These are phyloP conservation scores for Florisuga fusca DNA, from an alignment of 2,797 vertebrate species.

Conservation along the genomic window DNA sequence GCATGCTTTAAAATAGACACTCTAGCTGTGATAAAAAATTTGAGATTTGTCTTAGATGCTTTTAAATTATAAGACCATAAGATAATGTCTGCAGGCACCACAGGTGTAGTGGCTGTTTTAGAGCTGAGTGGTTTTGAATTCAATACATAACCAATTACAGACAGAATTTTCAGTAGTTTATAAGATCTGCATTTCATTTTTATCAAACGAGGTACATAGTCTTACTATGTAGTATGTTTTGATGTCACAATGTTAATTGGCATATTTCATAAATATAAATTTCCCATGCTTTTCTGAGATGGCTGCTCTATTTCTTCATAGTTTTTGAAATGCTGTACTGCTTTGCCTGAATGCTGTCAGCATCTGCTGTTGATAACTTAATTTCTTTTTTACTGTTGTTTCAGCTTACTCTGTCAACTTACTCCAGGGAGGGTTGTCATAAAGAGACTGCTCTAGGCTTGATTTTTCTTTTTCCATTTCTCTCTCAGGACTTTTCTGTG, in stretches of 20 bases:
- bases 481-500: constrained; percentile 44
- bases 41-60: not conserved
- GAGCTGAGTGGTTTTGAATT: not conserved
- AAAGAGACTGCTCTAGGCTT: constrained; percentile 3
- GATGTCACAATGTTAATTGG: not conserved
- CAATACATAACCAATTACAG: not conserved
- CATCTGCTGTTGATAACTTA: not conserved
- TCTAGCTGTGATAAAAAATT: not conserved
- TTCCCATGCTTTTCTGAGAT: not conserved
- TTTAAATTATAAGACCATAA: not conserved
- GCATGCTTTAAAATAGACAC: not conserved
- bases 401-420: not conserved
- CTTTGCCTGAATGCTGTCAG: not conserved
- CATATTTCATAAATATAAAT: not conserved
- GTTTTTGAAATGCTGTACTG: not conserved
- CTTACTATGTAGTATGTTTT: not conserved
- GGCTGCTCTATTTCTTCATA: not conserved
- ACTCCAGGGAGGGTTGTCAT: not conserved
- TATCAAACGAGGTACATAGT: not conserved
- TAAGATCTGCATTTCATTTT: not conserved
- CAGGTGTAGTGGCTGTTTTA: not conserved
- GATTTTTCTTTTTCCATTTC: constrained; percentile 41
- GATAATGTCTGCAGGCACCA: not conserved
- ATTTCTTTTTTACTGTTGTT: constrained; percentile 8
- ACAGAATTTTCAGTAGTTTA: not conserved